Evolutionary conservation across 2,888 invertebrate species (phyloP).

Genomic region (Agriotes lineatus): DNA sequence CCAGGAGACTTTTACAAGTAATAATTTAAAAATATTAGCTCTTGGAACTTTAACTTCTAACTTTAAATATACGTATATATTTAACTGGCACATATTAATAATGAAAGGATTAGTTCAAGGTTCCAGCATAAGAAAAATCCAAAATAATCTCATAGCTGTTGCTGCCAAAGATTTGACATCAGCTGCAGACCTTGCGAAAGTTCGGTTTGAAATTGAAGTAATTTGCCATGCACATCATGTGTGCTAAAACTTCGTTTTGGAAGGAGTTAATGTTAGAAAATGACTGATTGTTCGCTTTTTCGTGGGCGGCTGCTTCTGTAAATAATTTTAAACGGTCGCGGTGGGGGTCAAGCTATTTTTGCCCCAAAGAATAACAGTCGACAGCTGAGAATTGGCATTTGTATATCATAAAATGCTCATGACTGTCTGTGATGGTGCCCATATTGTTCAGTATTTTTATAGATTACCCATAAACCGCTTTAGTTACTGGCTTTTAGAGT

Average conservation of each 20-base stretch:
- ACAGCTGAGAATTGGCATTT: constrained; percentile 44
- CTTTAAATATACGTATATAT: too few relatives aligned
- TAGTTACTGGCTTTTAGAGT: constrained; percentile 11
- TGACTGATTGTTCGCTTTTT: constrained; percentile 30
- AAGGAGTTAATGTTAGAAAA: constrained; percentile 29
- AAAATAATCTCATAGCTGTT: neutral
- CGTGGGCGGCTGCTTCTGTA: constrained; percentile 32
- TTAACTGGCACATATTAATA: too few relatives aligned
- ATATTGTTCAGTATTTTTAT: constrained; percentile 28
- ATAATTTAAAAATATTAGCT: too few relatives aligned
- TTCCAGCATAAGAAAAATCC: too few relatives aligned
- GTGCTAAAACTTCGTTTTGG: constrained; percentile 18
- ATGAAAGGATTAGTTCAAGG: too few relatives aligned
- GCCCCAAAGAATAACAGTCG: constrained; percentile 33
- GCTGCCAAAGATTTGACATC: neutral
- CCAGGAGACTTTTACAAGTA: too few relatives aligned
- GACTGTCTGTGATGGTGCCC: constrained; percentile 30
- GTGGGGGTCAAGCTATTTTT: constrained; percentile 37
- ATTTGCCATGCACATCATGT: neutral
- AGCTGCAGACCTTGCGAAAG: neutral
- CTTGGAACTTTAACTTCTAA: too few relatives aligned
- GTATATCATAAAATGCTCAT: constrained; percentile 38
- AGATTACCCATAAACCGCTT: constrained; percentile 26
- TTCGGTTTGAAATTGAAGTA: constrained; percentile 2
- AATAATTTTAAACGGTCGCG: constrained; percentile 37